Percentiles rank a stretch among this genome's conserved stretches.
phyloP scores from a whole-genome alignment of 2,113 vertebrate species.

The Pao palembangensis region DNA sequence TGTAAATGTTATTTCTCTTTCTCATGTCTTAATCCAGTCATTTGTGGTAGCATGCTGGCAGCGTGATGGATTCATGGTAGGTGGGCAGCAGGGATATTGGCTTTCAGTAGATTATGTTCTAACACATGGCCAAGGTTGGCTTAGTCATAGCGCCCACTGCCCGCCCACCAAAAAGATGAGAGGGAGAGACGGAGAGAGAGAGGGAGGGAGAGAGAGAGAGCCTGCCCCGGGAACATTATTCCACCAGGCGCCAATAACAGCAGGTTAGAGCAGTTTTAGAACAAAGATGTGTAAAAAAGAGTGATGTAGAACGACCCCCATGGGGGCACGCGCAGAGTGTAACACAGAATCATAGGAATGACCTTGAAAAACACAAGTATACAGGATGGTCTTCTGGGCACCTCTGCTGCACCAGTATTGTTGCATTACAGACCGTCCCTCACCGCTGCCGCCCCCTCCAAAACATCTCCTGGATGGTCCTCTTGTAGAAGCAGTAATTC shows the following conservation, averaged over 20 bases:
- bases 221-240: conserved; percentile 51
- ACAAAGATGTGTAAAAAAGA: conserved; percentile 20
- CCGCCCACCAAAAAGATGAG: conserved; percentile 65
- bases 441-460: too few species aligned
- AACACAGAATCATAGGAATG: too few species aligned
- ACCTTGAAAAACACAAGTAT: too few species aligned
- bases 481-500: too few species aligned
- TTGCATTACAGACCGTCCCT: too few species aligned
- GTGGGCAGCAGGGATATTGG: conserved; percentile 67
- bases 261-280: conserved; percentile 24
- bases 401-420: too few species aligned
- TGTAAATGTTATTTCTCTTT: conserved; percentile 23
- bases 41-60: conserved; percentile 54
- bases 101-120: conserved; percentile 68
- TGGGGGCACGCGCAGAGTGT: neutral
- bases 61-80: conserved; percentile 64
- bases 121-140: conserved; percentile 67
- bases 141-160: conserved; percentile 72
- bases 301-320: conserved; percentile 9
- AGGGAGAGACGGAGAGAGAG: conserved; percentile 40
- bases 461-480: too few species aligned
- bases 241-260: conserved; percentile 31
- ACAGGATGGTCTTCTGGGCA: too few species aligned
- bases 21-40: conserved; percentile 42
- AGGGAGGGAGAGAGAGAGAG: conserved; percentile 29